These are phyloP conservation scores for Chrysolina oricalcia DNA, from an alignment of 2,888 invertebrate genomes.

Conservation along the genomic window DNA sequence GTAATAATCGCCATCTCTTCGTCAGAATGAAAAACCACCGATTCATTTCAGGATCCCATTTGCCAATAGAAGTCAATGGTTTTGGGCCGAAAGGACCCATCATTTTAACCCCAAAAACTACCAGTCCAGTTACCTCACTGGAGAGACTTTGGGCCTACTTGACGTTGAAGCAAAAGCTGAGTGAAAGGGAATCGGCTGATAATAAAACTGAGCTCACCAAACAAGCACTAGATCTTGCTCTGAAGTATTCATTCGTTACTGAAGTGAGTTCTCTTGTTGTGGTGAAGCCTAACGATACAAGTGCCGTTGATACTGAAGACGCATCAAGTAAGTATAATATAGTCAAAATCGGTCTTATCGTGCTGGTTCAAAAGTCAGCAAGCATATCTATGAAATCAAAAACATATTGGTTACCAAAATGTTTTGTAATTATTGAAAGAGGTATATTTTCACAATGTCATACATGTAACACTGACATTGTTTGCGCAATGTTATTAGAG, in stretches of 20 bases:
- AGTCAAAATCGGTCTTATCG: no score
- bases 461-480: no score
- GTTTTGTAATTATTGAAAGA: no score
- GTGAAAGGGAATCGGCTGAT: slow-evolving; percentile 65
- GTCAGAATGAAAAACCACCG: not conserved
- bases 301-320: slow-evolving; percentile 53
- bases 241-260: slow-evolving; percentile 77
- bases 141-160: slow-evolving; percentile 77
- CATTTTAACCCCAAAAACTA: slow-evolving; percentile 50
- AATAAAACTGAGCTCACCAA: slow-evolving; percentile 66
- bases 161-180: slow-evolving; percentile 77
- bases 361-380: no score
- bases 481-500: no score
- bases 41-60: slow-evolving; percentile 23
- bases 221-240: slow-evolving; percentile 74
- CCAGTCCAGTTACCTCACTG: slow-evolving; percentile 57
- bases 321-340: slow-evolving; percentile 45
- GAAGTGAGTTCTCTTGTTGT: slow-evolving; percentile 80
- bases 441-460: no score
- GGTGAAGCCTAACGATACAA: slow-evolving; percentile 75
- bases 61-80: not conserved
- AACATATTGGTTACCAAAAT: no score
- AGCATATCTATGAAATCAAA: no score
- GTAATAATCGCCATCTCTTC: not conserved
- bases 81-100: not conserved